Percentiles rank a stretch among this genome's conserved stretches.
phyloP scores from a whole-genome alignment of 2,888 invertebrate species.

The Tridacna gigas region DNA sequence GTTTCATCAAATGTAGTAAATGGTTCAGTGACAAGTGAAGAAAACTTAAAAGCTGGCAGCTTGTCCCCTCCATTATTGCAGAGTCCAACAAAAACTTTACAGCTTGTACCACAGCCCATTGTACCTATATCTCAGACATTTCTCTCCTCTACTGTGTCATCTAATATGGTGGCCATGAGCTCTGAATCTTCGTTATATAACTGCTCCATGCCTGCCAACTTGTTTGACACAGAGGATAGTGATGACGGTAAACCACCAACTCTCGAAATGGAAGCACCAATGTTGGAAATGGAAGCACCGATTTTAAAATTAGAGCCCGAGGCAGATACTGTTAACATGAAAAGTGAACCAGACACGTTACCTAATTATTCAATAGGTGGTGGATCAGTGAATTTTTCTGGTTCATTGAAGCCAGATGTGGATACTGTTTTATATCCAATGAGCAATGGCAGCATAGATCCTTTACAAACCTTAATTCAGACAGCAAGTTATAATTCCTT shows the following conservation, averaged over 20 bases:
- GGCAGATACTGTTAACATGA: slow-evolving; percentile 40
- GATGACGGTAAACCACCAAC: slow-evolving; percentile 58
- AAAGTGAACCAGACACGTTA: slow-evolving; percentile 61
- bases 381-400: slow-evolving; percentile 19
- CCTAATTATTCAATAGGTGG: slow-evolving; percentile 57
- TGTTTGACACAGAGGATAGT: slow-evolving; percentile 58
- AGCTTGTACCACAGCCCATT: slow-evolving; percentile 74
- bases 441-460: slow-evolving; percentile 45
- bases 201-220: slow-evolving; percentile 51
- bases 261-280: slow-evolving; percentile 61
- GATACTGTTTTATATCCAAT: slow-evolving; percentile 48
- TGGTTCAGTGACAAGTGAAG: background rate
- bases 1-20: background rate
- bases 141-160: slow-evolving; percentile 32
- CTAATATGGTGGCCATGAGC: background rate
- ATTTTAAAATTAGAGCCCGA: slow-evolving; percentile 60
- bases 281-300: slow-evolving; percentile 63
- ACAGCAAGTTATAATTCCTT: slow-evolving; percentile 69
- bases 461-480: slow-evolving; percentile 65
- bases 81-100: slow-evolving; percentile 59
- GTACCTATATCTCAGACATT: slow-evolving; percentile 71
- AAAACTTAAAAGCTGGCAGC: background rate
- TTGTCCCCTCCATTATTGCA: slow-evolving; percentile 34
- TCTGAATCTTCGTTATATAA: slow-evolving; percentile 42
- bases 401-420: slow-evolving; percentile 31